Base-by-base conservation (phyloP, 2,888 invertebrate species). In the Acronicta aceris region DNA sequence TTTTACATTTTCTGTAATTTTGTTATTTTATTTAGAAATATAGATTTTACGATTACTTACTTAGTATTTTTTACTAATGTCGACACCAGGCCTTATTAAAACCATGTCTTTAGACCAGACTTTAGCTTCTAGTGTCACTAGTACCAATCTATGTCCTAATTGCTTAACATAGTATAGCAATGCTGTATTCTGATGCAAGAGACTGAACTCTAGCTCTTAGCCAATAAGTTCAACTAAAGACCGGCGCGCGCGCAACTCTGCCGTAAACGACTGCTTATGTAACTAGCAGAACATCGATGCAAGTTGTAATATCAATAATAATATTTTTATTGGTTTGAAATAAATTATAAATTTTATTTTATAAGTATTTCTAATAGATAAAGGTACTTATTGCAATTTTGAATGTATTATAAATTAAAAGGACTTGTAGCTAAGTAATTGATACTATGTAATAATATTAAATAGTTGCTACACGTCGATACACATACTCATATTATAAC, bases 201-300 rank as follows among this genome's bases (percentile, higher is more conserved):
- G 5, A 50, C 48, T 69, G 55, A 66, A 79, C 65, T 63, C 65
- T 64, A 59, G 15, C 40, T 53, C 53, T 77, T 73, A 63, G 51
- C 62, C 77, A 79, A 76, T 79, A 57, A 33, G 50, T 58, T 53
- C 60, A 59, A 76, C 60, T 61, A 45, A 41, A 57, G 52, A 59
- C 64, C 56, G 59, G 50, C 50, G 51, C 50, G 6, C 25, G 46
- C 68, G 74, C 71, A 70, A 57, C 43, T 17, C 15, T 16, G 16
- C 38, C 15, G 27, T 42, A 48, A 62, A 49, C 73, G n/a, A 63
- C 60, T 58, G n/a, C 61, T 79, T 76, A 76, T 76, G 50, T 79
- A 76, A 76, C 57, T 48, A 42, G 46, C 46, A 36, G 57, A 67
- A 78, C 51, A 62, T 53, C 47, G 52, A 52, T 65, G 58, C 36